Percentiles rank a stretch among this genome's conserved stretches.
Conservation (phyloP, 2,113 vertebrate species). For the Myiopsitta monachus region DNA sequence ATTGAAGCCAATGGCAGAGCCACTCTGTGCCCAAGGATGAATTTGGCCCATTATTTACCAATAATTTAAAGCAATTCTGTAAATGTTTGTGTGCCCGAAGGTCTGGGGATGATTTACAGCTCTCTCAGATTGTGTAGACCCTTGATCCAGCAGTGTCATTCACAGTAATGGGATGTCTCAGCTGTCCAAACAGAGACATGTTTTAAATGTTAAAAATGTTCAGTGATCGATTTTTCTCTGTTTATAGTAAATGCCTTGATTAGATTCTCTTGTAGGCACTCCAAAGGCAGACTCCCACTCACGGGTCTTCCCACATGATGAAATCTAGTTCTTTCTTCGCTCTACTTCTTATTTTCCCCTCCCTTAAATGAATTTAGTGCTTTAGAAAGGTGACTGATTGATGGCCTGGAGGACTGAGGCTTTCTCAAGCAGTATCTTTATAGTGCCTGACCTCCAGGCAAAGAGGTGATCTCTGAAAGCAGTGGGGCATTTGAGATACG, state of each 20-base stretch:
- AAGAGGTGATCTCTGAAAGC: not conserved
- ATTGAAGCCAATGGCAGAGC: not conserved
- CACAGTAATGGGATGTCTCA: conserved; percentile 61
- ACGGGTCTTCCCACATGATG: not conserved
- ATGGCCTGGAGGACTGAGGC: not conserved
- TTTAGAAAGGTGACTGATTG: conserved; percentile 29
- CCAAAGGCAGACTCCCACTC: conserved; percentile 35
- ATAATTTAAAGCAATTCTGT: conserved; percentile 51
- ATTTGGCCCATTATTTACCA: conserved; percentile 29
- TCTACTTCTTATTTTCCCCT: conserved; percentile 28
- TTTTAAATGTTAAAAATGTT: conserved; percentile 68
- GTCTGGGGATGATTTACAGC: conserved; percentile 60
- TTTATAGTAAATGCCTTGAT: conserved; percentile 66
- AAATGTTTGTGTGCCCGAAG: conserved; percentile 39
- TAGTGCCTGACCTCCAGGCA: not conserved
- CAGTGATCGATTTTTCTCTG: conserved; percentile 58
- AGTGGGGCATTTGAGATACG: not conserved
- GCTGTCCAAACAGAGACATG: conserved; percentile 64
- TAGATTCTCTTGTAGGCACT: conserved; percentile 52
- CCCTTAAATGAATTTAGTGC: conserved; percentile 20
- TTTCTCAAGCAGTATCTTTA: not conserved
- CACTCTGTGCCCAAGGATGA: not conserved
- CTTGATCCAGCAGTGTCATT: conserved; percentile 43
- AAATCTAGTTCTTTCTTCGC: conserved; percentile 28
- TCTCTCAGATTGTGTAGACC: conserved; percentile 42